Evolutionary conservation across 1,140 invertebrate species (phyloP).

Genomic region (Calliphora vicina): DNA sequence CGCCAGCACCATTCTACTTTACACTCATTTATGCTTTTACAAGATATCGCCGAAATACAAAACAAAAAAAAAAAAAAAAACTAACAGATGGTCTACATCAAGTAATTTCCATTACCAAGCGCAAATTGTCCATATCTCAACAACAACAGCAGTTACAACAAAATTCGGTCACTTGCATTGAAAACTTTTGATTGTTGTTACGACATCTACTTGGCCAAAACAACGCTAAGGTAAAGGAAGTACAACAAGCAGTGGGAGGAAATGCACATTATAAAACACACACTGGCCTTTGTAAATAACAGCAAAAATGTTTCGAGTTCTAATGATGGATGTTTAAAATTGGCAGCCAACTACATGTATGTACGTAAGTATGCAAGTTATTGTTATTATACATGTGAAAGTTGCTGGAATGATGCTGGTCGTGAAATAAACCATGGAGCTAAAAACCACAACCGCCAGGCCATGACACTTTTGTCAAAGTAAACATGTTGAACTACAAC

Average conservation of each 20-base stretch:
- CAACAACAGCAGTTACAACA: background rate
- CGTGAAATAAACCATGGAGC: background rate
- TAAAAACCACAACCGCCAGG: conserved; percentile 5
- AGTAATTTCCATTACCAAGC: conserved; percentile 30
- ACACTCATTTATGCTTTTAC: background rate
- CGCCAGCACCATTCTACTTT: background rate
- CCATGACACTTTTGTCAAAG: conserved; percentile 35
- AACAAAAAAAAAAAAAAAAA: background rate
- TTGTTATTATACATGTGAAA: background rate
- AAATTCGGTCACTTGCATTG: background rate
- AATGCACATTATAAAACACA: background rate
- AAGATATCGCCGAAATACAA: background rate
- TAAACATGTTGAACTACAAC: background rate
- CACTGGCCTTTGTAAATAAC: background rate
- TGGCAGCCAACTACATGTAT: background rate
- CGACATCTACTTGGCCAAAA: background rate
- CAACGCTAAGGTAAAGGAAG: background rate
- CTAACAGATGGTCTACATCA: conserved; percentile 21
- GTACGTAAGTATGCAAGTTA: background rate
- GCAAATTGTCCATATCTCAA: conserved; percentile 25
- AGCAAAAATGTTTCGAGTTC: conserved; percentile 10
- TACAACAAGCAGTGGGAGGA: background rate
- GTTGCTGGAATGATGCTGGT: background rate
- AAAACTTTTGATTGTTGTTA: background rate
- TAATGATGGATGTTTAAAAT: conserved; percentile 29